Percentiles rank a stretch among this genome's conserved stretches.
phyloP scores from a whole-genome alignment of 2,113 vertebrate genomes.

The Smithornis capensis region DNA sequence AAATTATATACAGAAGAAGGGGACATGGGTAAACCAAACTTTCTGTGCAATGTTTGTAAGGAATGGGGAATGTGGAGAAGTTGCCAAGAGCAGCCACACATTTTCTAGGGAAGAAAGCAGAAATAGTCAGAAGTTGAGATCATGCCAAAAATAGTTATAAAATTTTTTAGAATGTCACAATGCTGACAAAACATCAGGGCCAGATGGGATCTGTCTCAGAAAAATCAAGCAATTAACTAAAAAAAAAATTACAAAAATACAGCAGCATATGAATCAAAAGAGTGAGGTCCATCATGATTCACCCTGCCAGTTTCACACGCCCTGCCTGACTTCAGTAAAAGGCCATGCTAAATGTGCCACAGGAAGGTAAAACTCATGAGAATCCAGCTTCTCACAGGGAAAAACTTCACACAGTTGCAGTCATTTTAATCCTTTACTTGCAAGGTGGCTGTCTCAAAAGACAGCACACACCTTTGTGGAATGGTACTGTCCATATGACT shows the following conservation, averaged over 20 bases:
- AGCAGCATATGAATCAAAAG: background rate
- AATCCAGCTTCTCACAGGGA: background rate
- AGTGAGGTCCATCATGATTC: background rate
- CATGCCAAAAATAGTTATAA: slow-evolving; percentile 42
- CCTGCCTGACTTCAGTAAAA: background rate
- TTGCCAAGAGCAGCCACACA: slow-evolving; percentile 46
- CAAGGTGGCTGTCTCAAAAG: background rate
- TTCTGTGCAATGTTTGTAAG: background rate
- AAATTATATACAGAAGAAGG: background rate
- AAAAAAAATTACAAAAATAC: background rate
- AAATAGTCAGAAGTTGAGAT: slow-evolving; percentile 50
- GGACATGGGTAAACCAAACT: background rate
- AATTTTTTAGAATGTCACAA: slow-evolving; percentile 47
- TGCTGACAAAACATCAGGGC: slow-evolving; percentile 57
- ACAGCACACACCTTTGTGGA: background rate
- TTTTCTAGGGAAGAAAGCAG: slow-evolving; percentile 28
- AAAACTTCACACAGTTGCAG: background rate
- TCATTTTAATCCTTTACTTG: background rate
- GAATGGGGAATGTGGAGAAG: background rate
- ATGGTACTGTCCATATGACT: background rate
- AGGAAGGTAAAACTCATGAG: background rate
- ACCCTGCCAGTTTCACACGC: background rate
- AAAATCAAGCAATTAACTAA: slow-evolving; percentile 25
- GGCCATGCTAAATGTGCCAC: background rate
- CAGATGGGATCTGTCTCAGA: slow-evolving; percentile 54